phyloP scores from a whole-genome alignment of 2,797 vertebrate species.

The Nasua narica region DNA sequence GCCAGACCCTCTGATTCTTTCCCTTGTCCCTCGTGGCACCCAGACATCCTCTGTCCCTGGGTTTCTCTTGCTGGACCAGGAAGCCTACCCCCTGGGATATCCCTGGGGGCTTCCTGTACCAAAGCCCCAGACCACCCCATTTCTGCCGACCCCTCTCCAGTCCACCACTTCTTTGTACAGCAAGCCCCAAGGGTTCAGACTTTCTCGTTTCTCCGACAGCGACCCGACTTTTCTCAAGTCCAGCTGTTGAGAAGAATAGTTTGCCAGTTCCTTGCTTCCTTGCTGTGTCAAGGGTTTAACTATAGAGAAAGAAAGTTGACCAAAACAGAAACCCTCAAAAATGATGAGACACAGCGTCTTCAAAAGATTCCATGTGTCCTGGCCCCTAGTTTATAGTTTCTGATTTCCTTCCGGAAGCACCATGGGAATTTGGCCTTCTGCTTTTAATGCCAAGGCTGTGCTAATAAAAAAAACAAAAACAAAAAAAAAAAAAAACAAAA shows the following conservation, averaged over 20 bases:
- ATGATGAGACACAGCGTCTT: not conserved
- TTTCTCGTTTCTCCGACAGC: not conserved
- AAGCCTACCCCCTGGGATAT: not conserved
- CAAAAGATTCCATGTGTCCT: not conserved
- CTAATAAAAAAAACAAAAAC: not conserved
- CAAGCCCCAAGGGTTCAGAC: not conserved
- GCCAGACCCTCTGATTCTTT: not conserved
- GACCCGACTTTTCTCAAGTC: not conserved
- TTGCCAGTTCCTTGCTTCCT: not conserved
- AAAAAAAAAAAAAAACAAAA: not conserved
- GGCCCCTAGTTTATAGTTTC: not conserved
- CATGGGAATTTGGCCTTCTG: not conserved
- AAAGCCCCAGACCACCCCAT: not conserved
- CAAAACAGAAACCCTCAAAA: conserved; percentile 19
- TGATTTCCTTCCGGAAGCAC: not conserved
- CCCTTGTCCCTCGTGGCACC: not conserved
- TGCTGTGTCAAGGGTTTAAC: not conserved
- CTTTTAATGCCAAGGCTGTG: not conserved
- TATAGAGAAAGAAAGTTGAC: not conserved
- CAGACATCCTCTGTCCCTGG: not conserved
- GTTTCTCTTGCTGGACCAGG: not conserved
- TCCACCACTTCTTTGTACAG: not conserved
- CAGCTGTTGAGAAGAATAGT: not conserved
- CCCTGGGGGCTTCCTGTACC: not conserved
- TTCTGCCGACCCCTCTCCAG: not conserved